These are phyloP conservation scores for Tenrec ecaudatus DNA, from an alignment of 2,113 vertebrate species.

Conservation along the genomic window DNA sequence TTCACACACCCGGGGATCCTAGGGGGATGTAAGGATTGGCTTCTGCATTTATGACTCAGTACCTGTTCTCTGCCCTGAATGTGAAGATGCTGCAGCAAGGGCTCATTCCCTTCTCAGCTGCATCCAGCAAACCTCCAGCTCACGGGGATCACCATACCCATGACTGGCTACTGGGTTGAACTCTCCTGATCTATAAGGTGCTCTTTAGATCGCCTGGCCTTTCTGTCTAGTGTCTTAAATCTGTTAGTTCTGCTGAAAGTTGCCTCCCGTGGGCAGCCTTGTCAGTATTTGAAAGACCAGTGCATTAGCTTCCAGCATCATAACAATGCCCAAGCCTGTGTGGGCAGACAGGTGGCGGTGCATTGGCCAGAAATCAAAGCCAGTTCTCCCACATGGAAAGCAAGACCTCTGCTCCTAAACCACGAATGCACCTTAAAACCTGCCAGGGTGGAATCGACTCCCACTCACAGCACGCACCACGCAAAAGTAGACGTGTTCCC, in stretches of 20 bases:
- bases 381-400: neutral
- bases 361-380: neutral
- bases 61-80: too few relatives aligned
- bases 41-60: neutral
- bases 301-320: neutral
- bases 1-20: neutral
- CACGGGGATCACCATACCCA: too few relatives aligned
- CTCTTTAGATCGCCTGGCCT: too few relatives aligned
- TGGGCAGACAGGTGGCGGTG: neutral
- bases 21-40: neutral
- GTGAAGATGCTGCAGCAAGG: too few relatives aligned
- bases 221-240: too few relatives aligned
- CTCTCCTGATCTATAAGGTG: too few relatives aligned
- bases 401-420: neutral
- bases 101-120: too few relatives aligned
- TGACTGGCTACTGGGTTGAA: too few relatives aligned
- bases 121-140: too few relatives aligned
- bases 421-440: neutral
- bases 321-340: neutral
- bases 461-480: too few relatives aligned
- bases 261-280: neutral
- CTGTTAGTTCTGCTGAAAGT: too few relatives aligned
- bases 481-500: neutral
- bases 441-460: too few relatives aligned
- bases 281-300: neutral